Conservation (phyloP, 92 coral and sea anemone species). For the Zoanthus solanderi region DNA sequence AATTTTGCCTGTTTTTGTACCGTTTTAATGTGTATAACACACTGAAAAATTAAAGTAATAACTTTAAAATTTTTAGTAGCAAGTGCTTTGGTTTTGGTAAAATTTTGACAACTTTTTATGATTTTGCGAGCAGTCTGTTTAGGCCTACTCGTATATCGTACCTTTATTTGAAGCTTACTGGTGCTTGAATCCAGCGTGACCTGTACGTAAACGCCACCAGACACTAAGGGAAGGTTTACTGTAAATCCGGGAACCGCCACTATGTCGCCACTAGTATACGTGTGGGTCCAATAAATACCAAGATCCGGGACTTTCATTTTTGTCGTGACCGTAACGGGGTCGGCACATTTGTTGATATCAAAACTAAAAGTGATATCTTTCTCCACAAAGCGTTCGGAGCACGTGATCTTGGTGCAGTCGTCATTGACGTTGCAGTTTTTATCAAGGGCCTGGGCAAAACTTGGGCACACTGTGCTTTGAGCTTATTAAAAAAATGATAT, state of each 20-base stretch:
- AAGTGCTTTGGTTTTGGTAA: too few species aligned
- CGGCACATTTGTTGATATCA: slow-evolving; percentile 64
- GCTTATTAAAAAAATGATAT: too few species aligned
- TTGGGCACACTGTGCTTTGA: slow-evolving; percentile 32
- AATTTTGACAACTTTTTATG: too few species aligned
- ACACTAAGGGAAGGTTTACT: slow-evolving; percentile 5
- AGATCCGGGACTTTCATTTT: slow-evolving; percentile 66
- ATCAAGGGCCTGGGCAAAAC: slow-evolving; percentile 49
- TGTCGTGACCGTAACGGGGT: slow-evolving; percentile 70
- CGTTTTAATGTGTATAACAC: too few species aligned
- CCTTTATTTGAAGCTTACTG: slow-evolving; percentile 52
- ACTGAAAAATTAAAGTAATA: too few species aligned
- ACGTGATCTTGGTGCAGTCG: slow-evolving; percentile 71
- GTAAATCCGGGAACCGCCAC: slow-evolving; percentile 68
- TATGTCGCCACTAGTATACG: slow-evolving; percentile 60
- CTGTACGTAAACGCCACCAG: slow-evolving; percentile 66
- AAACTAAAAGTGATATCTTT: slow-evolving; percentile 59
- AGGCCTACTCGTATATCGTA: background rate
- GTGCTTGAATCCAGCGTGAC: slow-evolving; percentile 21
- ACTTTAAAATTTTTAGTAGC: too few species aligned
- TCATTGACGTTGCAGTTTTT: slow-evolving; percentile 63
- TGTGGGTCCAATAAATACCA: slow-evolving; percentile 67
- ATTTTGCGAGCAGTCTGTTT: too few species aligned
- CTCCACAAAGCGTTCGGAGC: slow-evolving; percentile 54
- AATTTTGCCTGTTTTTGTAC: too few species aligned